Evolutionary conservation across 2,888 invertebrate species (phyloP).

Genomic region (Sarcophaga rosellei): DNA sequence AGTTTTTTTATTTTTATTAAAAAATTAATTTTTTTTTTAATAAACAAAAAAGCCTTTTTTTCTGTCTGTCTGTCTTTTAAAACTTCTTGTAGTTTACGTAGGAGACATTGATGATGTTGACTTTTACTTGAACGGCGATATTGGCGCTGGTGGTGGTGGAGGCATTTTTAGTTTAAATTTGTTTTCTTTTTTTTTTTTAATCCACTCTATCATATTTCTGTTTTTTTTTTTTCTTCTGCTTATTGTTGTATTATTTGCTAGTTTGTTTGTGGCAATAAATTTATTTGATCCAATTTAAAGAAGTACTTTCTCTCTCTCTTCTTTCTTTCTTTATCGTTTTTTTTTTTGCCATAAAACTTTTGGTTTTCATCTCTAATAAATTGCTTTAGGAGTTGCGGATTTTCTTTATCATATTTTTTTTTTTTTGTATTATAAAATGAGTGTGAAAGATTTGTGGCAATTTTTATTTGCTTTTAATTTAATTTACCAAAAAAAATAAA

Average conservation of each 20-base stretch:
- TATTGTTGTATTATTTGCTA: constrained; percentile 18
- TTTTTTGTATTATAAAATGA: constrained; percentile 2
- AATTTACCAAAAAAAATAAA: not conserved
- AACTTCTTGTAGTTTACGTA: constrained; percentile 50
- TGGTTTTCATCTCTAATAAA: constrained; percentile 29
- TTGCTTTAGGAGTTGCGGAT: constrained; percentile 33
- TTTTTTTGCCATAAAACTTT: constrained; percentile 10
- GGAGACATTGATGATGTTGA: constrained; percentile 17
- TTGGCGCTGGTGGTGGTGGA: not conserved
- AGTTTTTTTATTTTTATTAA: constrained; percentile 29
- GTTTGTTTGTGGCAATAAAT: constrained; percentile 56
- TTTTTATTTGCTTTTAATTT: constrained; percentile 36
- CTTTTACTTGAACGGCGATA: constrained; percentile 21
- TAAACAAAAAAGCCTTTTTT: not conserved
- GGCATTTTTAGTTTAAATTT: constrained; percentile 46
- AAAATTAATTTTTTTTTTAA: not conserved
- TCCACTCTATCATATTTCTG: not conserved
- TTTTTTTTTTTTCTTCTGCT: not conserved
- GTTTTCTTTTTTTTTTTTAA: constrained; percentile 7
- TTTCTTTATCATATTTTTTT: constrained; percentile 27
- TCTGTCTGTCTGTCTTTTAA: not conserved
- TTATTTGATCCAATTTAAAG: constrained; percentile 59
- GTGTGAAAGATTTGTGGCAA: constrained; percentile 27
- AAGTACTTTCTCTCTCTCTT: constrained; percentile 64
- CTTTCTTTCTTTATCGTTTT: constrained; percentile 9